phyloP scores from a whole-genome alignment of 2,888 invertebrate genomes.

The Heliconius erato region DNA sequence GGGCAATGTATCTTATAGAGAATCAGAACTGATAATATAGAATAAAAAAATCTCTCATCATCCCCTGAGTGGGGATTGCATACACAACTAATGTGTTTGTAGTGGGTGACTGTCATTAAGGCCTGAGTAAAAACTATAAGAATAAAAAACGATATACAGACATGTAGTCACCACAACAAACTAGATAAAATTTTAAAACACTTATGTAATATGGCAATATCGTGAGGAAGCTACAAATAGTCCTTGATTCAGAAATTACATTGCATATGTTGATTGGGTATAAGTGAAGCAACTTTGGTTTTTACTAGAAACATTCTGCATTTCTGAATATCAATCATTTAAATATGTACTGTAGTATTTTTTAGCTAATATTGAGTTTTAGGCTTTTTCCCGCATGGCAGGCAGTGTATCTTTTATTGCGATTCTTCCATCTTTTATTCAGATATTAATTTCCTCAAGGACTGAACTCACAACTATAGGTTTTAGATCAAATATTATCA shows the following conservation, averaged over 20 bases:
- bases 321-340: not conserved
- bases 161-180: not conserved
- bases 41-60: no score
- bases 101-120: not conserved
- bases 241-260: conserved; percentile 35
- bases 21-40: no score
- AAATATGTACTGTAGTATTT: not conserved
- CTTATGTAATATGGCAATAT: conserved; percentile 13
- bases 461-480: no score
- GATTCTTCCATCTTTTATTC: no score
- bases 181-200: not conserved
- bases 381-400: no score
- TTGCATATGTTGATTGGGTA: conserved; percentile 32
- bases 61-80: not conserved
- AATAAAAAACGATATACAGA: not conserved
- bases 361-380: not conserved
- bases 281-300: conserved; percentile 35
- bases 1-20: not conserved
- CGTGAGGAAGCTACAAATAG: conserved; percentile 23
- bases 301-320: conserved; percentile 31
- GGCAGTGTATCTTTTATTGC: no score
- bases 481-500: no score
- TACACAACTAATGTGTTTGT: not conserved
- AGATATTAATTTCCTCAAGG: no score
- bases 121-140: not conserved